Evolutionary conservation across 2,797 vertebrate genomes (phyloP).

Genomic region (Epinephelus awoara): DNA sequence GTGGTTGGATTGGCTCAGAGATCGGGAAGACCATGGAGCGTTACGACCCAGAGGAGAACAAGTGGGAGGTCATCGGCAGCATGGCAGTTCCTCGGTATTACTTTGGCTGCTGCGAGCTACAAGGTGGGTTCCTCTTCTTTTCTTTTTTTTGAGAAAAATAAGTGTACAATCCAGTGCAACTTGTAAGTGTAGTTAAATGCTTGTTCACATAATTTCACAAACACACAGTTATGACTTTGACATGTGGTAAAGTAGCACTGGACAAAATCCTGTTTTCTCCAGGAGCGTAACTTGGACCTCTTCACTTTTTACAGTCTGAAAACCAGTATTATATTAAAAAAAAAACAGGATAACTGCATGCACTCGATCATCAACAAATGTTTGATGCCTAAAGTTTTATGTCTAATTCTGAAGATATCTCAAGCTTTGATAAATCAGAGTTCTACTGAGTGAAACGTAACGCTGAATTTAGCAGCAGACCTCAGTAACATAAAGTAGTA

Average conservation of each 20-base stretch:
- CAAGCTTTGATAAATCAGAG: too few relatives aligned
- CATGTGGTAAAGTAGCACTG: not conserved
- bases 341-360: too few relatives aligned
- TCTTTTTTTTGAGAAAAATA: not conserved
- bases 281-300: too few relatives aligned
- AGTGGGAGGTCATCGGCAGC: conserved; percentile 95
- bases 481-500: too few relatives aligned
- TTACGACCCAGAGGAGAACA: conserved; percentile 96
- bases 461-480: too few relatives aligned
- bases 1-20: conserved; percentile 97
- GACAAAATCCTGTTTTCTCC: not conserved
- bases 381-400: too few relatives aligned
- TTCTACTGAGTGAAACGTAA: too few relatives aligned
- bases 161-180: not conserved
- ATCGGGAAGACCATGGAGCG: conserved; percentile 97
- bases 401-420: too few relatives aligned
- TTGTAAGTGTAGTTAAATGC: not conserved
- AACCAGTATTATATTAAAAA: too few relatives aligned
- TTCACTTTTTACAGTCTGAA: too few relatives aligned
- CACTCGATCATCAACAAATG: too few relatives aligned
- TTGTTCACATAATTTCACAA: not conserved
- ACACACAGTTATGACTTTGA: not conserved
- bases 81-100: conserved; percentile 95
- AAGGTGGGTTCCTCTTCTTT: conserved; percentile 84
- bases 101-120: conserved; percentile 97